A percentile compares a stretch with the other conserved stretches of the same genome.
These are phyloP conservation scores for Schizothorax lantsangensis DNA, from an alignment of 2,797 vertebrate genomes.

Conservation along the genomic window DNA sequence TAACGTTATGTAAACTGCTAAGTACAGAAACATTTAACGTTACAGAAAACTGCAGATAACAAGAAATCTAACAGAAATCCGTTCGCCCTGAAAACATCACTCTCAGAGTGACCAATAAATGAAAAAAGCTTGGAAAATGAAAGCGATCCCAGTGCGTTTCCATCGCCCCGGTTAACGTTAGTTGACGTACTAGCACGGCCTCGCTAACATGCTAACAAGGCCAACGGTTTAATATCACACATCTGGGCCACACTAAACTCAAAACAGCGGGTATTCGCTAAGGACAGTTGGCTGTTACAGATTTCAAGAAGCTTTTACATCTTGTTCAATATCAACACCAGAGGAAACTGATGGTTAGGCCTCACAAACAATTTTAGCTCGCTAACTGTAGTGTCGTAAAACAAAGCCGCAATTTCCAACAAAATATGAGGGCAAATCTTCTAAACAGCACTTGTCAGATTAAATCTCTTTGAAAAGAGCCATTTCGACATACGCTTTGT, in stretches of 20 bases:
- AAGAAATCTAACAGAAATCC: neutral
- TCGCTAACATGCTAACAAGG: conserved; percentile 51
- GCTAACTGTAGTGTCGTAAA: conserved; percentile 62
- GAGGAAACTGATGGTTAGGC: conserved; percentile 69
- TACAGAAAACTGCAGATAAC: neutral
- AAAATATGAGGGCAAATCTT: neutral
- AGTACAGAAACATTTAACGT: neutral
- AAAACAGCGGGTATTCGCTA: neutral
- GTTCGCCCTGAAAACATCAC: neutral
- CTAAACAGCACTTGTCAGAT: neutral
- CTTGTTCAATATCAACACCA: neutral
- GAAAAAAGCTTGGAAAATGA: neutral
- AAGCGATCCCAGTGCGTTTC: neutral
- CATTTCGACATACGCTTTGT: fast-evolving
- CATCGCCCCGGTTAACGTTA: neutral
- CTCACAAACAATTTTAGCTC: conserved; percentile 56
- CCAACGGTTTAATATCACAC: conserved; percentile 38
- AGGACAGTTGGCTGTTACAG: neutral
- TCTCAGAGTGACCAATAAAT: neutral
- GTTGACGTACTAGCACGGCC: conserved; percentile 24
- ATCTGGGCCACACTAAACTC: conserved; percentile 15
- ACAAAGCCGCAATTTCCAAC: conserved; percentile 62
- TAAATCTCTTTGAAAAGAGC: fast-evolving
- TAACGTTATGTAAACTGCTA: neutral
- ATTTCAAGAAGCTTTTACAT: neutral